Evolutionary conservation across 2,113 vertebrate genomes (phyloP).

Genomic region (Neopipo cinnamomea): DNA sequence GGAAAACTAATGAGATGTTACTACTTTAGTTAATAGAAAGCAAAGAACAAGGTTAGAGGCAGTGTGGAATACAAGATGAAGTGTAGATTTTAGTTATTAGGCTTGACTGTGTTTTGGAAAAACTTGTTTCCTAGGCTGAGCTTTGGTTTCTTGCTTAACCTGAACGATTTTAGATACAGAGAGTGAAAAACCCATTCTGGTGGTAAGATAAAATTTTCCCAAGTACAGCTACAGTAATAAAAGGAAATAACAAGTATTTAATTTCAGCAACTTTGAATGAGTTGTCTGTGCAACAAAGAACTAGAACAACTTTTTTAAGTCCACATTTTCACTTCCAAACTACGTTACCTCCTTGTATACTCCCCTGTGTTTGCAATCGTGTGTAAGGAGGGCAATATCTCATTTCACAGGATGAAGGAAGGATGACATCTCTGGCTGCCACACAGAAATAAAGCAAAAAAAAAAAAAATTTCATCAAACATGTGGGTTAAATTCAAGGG

Average conservation of each 20-base stretch:
- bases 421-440: neutral
- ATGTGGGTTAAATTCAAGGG: neutral
- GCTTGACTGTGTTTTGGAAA: neutral
- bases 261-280: neutral
- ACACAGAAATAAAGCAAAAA: neutral
- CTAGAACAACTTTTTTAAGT: neutral
- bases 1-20: neutral
- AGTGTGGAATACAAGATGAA: neutral
- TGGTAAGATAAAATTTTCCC: neutral
- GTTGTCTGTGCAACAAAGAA: neutral
- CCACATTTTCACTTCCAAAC: neutral
- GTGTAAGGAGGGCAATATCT: neutral
- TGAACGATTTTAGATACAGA: neutral
- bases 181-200: neutral
- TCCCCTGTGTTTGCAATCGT: fast-evolving
- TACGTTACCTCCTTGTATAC: fast-evolving
- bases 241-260: neutral
- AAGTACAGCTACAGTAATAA: neutral
- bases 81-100: neutral
- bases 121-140: neutral
- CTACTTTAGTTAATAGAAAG: neutral
- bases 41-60: neutral
- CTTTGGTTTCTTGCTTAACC: neutral
- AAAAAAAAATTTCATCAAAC: neutral
- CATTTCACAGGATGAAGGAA: neutral